Conservation (phyloP, 2,113 vertebrate species). For the Panurus biarmicus region DNA sequence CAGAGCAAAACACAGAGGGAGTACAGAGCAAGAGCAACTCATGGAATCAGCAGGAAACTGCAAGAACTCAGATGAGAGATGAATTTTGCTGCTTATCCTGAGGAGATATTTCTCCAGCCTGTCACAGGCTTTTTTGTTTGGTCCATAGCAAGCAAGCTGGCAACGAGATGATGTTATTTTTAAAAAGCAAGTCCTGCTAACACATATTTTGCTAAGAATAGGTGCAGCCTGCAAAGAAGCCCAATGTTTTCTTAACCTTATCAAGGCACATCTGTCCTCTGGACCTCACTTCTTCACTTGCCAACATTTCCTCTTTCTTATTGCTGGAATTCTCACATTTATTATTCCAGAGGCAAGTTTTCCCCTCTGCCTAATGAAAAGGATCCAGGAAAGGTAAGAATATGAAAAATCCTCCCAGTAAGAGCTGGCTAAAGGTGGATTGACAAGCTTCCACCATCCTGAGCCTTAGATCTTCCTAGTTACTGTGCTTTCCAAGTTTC, state of each 20-base stretch:
- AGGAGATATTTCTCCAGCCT: neutral
- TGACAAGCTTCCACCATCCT: neutral
- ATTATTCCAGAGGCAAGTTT: neutral
- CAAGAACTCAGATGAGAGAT: neutral
- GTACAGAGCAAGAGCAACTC: neutral
- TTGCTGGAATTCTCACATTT: neutral
- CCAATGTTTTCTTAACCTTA: constrained; percentile 20
- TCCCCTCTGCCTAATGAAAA: neutral
- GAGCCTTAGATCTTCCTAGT: neutral
- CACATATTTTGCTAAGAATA: constrained; percentile 44
- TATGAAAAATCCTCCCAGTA: neutral
- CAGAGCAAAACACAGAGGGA: neutral
- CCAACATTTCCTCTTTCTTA: neutral
- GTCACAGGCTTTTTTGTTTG: neutral
- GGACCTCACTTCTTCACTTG: neutral
- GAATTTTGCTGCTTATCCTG: neutral
- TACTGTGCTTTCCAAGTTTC: neutral
- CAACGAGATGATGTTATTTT: neutral
- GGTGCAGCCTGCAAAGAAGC: neutral
- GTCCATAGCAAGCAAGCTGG: neutral
- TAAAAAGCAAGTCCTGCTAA: neutral
- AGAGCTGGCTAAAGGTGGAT: neutral
- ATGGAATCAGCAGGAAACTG: neutral
- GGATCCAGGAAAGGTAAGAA: neutral
- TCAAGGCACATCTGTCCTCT: neutral